Evolutionary conservation across 2,113 vertebrate genomes (phyloP), one percentile per base, ranked within the genome.

Genomic region (Formicarius rufipectus): DNA sequence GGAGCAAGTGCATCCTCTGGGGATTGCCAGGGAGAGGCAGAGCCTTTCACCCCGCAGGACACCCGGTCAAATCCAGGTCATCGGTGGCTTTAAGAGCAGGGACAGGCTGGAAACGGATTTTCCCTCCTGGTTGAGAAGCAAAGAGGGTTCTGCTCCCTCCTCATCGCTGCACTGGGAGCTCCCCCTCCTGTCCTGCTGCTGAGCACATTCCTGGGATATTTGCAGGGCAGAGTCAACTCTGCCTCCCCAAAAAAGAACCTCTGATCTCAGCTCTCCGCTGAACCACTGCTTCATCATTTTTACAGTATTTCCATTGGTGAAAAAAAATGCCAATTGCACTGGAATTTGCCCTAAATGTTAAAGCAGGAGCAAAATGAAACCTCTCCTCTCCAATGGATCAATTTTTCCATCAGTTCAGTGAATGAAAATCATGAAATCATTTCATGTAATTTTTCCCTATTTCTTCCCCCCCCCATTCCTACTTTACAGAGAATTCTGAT

Each of bases 61-160:
- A 18, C 55, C 42, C 14, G 87, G 62, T 96, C 90, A 93, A 40
- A 94, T 31, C 62, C n/a, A 50, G 93, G 81, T 35, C 80, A 76
- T 10, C 39, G n/a, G n/a, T 35, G 44, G 78, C 75, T 96, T 53
- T 88, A 14, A 53, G 78, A 44, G 4, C 17, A 16, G 24, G 45
- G 13, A 22, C 23, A 19, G 63, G 21, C 44, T 68, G 39, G 23
- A 6, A 60, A 59, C 35, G 66, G 74, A 87, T 92, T 79, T 87
- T 55, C 78, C 60, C 18, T 96, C 56, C 62, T 79, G 19, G 88
- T 67, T 39, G 35, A 55, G 40, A 33, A 78, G 37, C 42, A 9
- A 14, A 9, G 14, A 21, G 45, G 16, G 75, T 45, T 35, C 59
- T 52, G 84, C 64, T 56, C 90, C 82, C 78, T 42, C 39, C 33